Conservation (phyloP, 1,140 invertebrate species). For the Drosophila triauraria region DNA sequence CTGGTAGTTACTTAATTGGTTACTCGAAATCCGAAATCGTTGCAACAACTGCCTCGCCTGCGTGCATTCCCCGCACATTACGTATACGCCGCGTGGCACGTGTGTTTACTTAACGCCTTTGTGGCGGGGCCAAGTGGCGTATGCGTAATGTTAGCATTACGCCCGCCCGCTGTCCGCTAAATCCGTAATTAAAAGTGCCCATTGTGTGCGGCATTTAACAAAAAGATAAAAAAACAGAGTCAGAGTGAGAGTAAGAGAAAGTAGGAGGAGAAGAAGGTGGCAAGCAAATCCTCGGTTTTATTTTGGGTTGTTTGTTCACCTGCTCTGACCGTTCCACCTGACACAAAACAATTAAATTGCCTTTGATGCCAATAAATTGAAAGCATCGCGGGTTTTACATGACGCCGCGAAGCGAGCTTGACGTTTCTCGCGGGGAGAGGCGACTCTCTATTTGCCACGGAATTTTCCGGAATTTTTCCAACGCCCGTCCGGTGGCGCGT, state of each 20-base stretch:
- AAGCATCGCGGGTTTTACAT: slow-evolving; percentile 38
- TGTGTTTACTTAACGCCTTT: slow-evolving; percentile 27
- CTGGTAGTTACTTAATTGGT: not conserved
- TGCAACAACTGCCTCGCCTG: not conserved
- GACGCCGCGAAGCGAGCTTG: slow-evolving; percentile 26
- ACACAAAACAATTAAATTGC: slow-evolving; percentile 54
- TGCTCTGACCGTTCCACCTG: slow-evolving; percentile 42
- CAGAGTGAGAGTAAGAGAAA: not conserved
- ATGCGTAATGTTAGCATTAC: slow-evolving; percentile 24
- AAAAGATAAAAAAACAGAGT: not conserved
- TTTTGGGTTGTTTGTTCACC: slow-evolving; percentile 50
- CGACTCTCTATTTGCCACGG: not conserved
- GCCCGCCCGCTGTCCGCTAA: not conserved
- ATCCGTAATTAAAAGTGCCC: slow-evolving; percentile 43
- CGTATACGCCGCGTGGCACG: slow-evolving; percentile 20
- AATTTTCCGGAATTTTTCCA: slow-evolving; percentile 1
- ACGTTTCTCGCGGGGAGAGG: slow-evolving; percentile 3
- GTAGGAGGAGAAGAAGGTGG: not conserved
- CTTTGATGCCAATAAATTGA: slow-evolving; percentile 58
- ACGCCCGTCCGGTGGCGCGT: not conserved
- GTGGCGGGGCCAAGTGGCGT: slow-evolving; percentile 6
- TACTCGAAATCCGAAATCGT: slow-evolving; percentile 10
- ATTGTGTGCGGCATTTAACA: slow-evolving; percentile 27
- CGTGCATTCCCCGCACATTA: not conserved
- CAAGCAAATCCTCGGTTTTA: slow-evolving; percentile 12